A percentile compares a stretch with the other conserved stretches of the same genome.
Conservation (phyloP, 2,113 vertebrate genomes). For the Chaetops frenatus region DNA sequence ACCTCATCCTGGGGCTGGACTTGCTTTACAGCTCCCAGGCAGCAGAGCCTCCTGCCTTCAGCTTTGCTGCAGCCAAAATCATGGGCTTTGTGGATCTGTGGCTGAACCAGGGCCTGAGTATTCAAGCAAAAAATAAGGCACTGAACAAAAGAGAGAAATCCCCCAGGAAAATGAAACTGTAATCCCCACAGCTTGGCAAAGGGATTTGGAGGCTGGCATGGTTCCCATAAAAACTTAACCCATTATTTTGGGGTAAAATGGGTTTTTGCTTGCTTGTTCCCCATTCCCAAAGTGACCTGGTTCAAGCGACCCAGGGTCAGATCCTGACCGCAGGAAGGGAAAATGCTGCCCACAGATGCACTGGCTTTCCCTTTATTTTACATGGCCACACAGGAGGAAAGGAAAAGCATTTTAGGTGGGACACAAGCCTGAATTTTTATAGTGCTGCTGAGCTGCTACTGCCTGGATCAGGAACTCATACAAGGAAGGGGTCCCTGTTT, state of each 20-base stretch:
- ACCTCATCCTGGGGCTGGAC: neutral
- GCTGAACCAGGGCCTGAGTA: neutral
- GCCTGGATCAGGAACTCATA: neutral
- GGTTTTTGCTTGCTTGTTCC: neutral
- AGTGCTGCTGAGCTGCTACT: neutral
- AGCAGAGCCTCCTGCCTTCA: neutral
- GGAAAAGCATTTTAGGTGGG: neutral
- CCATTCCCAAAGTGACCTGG: neutral
- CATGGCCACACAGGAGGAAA: neutral
- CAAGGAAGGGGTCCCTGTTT: neutral
- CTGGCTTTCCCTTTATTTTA: neutral
- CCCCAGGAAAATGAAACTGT: conserved; percentile 47
- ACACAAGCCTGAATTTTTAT: neutral
- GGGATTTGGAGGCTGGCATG: conserved; percentile 24
- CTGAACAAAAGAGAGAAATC: conserved; percentile 44
- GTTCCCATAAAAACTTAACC: conserved; percentile 14
- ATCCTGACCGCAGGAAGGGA: neutral
- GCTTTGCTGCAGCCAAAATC: neutral
- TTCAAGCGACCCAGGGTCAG: neutral
- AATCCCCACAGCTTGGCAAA: conserved; percentile 36
- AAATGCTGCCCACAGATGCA: neutral
- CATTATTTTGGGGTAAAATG: neutral
- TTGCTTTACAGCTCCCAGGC: neutral
- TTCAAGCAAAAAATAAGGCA: conserved; percentile 23
- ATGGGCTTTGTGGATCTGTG: neutral